Base-by-base conservation (phyloP, 2,797 vertebrate genomes). In the Eospalax fontanierii region DNA sequence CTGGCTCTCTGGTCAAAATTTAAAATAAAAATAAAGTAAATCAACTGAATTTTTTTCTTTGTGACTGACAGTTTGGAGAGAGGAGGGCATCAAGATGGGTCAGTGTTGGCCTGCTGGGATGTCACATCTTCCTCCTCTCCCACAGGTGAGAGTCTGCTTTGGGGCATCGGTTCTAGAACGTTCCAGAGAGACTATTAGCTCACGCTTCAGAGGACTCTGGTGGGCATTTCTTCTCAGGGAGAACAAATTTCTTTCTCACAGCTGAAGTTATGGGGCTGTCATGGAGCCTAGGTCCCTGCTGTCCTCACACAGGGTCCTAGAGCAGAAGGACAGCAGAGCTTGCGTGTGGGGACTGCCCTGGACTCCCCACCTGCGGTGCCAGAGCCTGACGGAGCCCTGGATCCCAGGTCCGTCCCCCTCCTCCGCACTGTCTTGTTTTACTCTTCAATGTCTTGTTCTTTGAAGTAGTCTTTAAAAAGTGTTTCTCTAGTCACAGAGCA, bases 21-120 rank as follows among this genome's bases (percentile, higher is more conserved):
- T 11, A 18, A 61, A 71, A 54, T n/a, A 19, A 24, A 59, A 4
- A 89, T 94, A 35, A 78, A 33, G 90, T 54, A 9, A 54, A 54
- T 54, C 12, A 14, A 54, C 50, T 40, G 87, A 65, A 28, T 35
- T 91, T 87, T 91, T 92, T 75, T n/a, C 93, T 96, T 79, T 80
- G 75, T 84, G 83, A 54, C 96, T 80, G 54, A 86, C 21, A 28
- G n/a, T 90, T 96, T 78, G 93, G 78, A 94, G 81, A 92, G 70
- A 87, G 83, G 95, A 85, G 46, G 35, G 10, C 22, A 83, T 28
- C 1, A 11, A 95, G 92, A 57, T 30, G 0, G 65, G 33, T 4
- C 61, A n/a, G 22, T 12, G 71, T 40, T 89, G 90, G 73, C 74
- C 76, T 71, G 2, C 8, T 0, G 26, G 93, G 50, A 96, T 4